Percentiles rank a stretch among this genome's conserved stretches.
Conservation (phyloP, 1,140 invertebrate genomes). For the Bursaphelenchus mucronatus region DNA sequence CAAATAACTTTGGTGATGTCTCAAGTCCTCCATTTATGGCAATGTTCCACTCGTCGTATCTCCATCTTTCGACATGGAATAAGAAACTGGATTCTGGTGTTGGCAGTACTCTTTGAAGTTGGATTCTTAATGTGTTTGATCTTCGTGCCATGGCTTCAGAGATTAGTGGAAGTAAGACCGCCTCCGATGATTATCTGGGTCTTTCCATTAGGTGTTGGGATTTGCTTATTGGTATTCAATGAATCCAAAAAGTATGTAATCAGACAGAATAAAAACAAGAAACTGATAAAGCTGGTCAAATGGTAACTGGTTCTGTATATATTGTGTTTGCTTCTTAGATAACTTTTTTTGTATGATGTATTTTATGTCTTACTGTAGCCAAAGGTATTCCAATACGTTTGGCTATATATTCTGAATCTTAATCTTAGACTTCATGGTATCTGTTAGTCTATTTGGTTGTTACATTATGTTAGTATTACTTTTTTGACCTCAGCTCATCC, state of each 20-base stretch:
- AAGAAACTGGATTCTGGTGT: slow-evolving; percentile 2
- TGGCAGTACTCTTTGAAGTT: not conserved
- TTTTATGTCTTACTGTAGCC: too few relatives aligned
- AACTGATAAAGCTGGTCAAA: too few relatives aligned
- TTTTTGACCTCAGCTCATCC: too few relatives aligned
- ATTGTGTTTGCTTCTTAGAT: too few relatives aligned
- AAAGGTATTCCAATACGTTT: too few relatives aligned
- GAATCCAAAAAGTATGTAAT: not conserved
- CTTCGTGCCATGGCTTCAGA: not conserved
- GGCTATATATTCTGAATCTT: too few relatives aligned
- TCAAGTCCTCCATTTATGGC: slow-evolving; percentile 24
- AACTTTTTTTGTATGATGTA: too few relatives aligned
- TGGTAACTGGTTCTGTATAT: too few relatives aligned
- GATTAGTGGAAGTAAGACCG: not conserved
- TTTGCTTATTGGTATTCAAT: not conserved
- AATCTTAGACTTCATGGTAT: too few relatives aligned
- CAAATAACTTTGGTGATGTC: slow-evolving; percentile 37
- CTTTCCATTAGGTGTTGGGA: not conserved
- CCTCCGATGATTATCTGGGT: slow-evolving; percentile 1
- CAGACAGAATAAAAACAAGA: too few relatives aligned
- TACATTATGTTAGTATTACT: too few relatives aligned
- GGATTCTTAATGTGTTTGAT: not conserved
- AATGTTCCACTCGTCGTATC: slow-evolving; percentile 20
- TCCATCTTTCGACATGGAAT: slow-evolving; percentile 14
- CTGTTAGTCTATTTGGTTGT: too few relatives aligned